Conservation (phyloP, 2,888 invertebrate species). For the Drosophila bunnanda region DNA sequence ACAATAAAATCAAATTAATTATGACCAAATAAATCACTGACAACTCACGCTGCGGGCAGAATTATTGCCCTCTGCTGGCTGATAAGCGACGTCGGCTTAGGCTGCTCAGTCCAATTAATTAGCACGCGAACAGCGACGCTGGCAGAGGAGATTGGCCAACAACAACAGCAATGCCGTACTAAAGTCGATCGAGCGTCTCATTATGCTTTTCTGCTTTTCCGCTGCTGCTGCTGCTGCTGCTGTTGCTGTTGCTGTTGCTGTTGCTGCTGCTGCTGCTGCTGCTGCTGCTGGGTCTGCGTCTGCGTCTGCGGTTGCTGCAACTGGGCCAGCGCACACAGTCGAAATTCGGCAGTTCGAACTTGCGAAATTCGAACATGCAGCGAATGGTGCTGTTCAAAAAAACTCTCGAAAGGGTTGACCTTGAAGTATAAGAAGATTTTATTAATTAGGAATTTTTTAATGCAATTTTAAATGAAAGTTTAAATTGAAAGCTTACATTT, state of each 20-base stretch:
- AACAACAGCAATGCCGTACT: slow-evolving; percentile 48
- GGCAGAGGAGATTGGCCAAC: slow-evolving; percentile 39
- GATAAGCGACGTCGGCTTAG: slow-evolving; percentile 59
- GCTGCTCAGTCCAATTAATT: slow-evolving; percentile 58
- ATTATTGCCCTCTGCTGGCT: slow-evolving; percentile 39
- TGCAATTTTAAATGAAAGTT: not conserved
- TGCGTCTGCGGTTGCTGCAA: slow-evolving; percentile 60
- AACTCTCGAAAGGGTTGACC: not conserved
- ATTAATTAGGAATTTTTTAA: not conserved
- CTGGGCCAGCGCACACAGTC: slow-evolving; percentile 60
- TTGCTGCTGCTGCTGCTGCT: slow-evolving; percentile 55
- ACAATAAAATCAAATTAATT: slow-evolving; percentile 66
- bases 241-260: slow-evolving; percentile 48
- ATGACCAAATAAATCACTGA: slow-evolving; percentile 66
- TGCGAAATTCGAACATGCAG: not conserved
- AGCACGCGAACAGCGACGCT: slow-evolving; percentile 34
- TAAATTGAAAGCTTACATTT: too few species aligned
- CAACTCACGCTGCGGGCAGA: slow-evolving; percentile 35
- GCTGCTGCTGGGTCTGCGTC: slow-evolving; percentile 43
- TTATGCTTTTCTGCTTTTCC: slow-evolving; percentile 13
- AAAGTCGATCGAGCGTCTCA: slow-evolving; percentile 64
- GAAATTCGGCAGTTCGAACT: slow-evolving; percentile 7
- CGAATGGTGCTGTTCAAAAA: not conserved
- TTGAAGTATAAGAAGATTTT: not conserved
- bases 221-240: slow-evolving; percentile 60